These are phyloP conservation scores for Scaptomyza montana DNA, from an alignment of 1,140 invertebrate genomes.

Conservation along the genomic window DNA sequence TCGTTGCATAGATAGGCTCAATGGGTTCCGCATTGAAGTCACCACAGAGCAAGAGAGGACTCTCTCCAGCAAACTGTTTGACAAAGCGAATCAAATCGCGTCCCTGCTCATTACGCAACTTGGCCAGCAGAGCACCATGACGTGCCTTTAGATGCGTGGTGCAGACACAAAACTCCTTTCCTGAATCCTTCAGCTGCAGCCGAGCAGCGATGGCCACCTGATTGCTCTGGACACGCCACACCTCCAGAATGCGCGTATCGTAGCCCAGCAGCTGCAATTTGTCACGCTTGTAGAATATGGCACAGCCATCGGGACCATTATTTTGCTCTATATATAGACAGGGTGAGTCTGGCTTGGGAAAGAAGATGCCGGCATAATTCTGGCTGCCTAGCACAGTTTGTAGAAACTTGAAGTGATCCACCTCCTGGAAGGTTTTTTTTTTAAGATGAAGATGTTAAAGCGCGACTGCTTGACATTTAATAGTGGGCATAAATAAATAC, in stretches of 20 bases:
- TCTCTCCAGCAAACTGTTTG: conserved; percentile 84
- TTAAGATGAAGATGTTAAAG: conserved; percentile 46
- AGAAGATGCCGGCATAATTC: conserved; percentile 89
- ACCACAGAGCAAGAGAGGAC: conserved; percentile 88
- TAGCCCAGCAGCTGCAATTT: conserved; percentile 87
- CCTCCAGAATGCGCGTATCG: conserved; percentile 87
- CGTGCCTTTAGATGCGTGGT: conserved; percentile 92
- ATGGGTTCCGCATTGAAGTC: conserved; percentile 92
- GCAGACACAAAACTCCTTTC: conserved; percentile 87
- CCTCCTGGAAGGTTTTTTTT: conserved; percentile 85
- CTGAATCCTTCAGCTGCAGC: conserved; percentile 85
- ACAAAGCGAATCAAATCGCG: conserved; percentile 89
- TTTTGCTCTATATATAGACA: conserved; percentile 90
- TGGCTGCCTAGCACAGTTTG: conserved; percentile 86
- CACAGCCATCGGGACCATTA: conserved; percentile 92
- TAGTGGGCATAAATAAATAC: conserved; percentile 73
- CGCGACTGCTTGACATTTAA: conserved; percentile 33
- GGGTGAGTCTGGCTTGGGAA: conserved; percentile 91
- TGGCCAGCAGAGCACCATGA: conserved; percentile 87
- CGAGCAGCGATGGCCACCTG: conserved; percentile 89
- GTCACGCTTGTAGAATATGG: conserved; percentile 88
- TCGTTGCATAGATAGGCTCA: conserved; percentile 89
- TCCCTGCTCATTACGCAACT: conserved; percentile 90
- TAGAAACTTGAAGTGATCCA: conserved; percentile 91
- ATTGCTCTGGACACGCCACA: conserved; percentile 89